Conservation (phyloP, 2,888 invertebrate species). For the Amiota mariae region DNA sequence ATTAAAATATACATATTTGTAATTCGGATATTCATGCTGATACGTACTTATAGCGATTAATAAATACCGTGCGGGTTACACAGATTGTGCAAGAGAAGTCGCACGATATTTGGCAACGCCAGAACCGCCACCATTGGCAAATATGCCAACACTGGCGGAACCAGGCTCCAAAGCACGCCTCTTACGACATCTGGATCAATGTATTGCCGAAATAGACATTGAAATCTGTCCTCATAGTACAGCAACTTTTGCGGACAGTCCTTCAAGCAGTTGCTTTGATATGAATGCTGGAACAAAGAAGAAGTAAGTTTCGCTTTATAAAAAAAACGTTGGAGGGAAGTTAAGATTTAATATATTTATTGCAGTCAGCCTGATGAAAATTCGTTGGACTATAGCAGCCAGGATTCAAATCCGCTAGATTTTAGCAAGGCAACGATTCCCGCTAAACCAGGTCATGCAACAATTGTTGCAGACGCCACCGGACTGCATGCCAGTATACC, state of each 20-base stretch:
- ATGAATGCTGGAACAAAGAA: slow-evolving; percentile 56
- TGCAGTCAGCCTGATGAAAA: slow-evolving; percentile 67
- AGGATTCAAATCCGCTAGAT: slow-evolving; percentile 74
- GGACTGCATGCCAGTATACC: slow-evolving; percentile 40
- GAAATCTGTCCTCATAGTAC: slow-evolving; percentile 74
- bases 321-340: background rate
- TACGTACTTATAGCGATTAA: slow-evolving; percentile 60
- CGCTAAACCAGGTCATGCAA: slow-evolving; percentile 3
- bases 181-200: slow-evolving; percentile 77
- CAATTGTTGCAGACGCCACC: slow-evolving; percentile 33
- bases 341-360: slow-evolving; percentile 3
- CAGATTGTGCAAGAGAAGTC: slow-evolving; percentile 79
- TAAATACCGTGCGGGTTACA: slow-evolving; percentile 77
- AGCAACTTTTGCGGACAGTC: slow-evolving; percentile 66
- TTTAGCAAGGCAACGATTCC: slow-evolving; percentile 69
- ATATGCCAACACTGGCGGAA: slow-evolving; percentile 75
- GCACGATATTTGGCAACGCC: slow-evolving; percentile 73
- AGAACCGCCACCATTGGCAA: slow-evolving; percentile 71
- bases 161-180: slow-evolving; percentile 77
- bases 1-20: background rate
- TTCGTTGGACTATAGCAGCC: slow-evolving; percentile 70
- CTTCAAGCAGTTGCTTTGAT: slow-evolving; percentile 69
- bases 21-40: background rate
- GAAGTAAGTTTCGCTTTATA: slow-evolving; percentile 43
- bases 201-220: slow-evolving; percentile 77